These are phyloP conservation scores for Hydrocynus forskahlii DNA, from an alignment of 2,797 vertebrate genomes.

Conservation along the genomic window DNA sequence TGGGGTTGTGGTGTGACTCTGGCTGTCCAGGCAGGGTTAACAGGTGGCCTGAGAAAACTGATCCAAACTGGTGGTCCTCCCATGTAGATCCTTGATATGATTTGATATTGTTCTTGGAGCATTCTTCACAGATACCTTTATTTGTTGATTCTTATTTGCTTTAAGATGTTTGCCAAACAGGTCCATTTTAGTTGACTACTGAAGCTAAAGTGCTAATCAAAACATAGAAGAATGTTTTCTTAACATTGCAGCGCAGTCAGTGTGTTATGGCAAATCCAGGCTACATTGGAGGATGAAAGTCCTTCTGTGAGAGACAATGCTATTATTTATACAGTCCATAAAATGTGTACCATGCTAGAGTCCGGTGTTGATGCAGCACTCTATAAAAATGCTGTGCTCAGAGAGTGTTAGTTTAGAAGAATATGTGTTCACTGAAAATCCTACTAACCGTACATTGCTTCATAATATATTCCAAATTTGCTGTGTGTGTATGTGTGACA, in stretches of 20 bases:
- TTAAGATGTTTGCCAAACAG: too few species aligned
- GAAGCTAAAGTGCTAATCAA: background rate
- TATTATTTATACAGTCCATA: background rate
- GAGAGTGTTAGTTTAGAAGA: conserved; percentile 26
- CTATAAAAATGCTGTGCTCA: background rate
- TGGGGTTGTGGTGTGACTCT: conserved; percentile 22
- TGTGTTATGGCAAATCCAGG: too few species aligned
- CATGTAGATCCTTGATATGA: background rate
- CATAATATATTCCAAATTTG: conserved; percentile 12
- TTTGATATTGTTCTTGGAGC: background rate
- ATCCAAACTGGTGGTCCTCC: conserved; percentile 24
- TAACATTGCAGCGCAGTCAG: too few species aligned
- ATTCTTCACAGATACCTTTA: background rate
- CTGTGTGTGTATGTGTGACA: background rate
- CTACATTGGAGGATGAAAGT: background rate
- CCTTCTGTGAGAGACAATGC: too few species aligned
- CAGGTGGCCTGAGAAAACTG: conserved; percentile 46
- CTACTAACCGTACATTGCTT: conserved; percentile 22
- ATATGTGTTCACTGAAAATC: background rate
- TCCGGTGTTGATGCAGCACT: background rate
- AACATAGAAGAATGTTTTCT: too few species aligned
- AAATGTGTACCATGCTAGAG: background rate
- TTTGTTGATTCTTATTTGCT: background rate
- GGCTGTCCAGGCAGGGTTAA: conserved; percentile 34
- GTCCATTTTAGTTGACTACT: background rate